Evolutionary conservation across 2,888 invertebrate genomes (phyloP), one percentile per base, ranked within the genome.

Genomic region (Dioctria linearis): DNA sequence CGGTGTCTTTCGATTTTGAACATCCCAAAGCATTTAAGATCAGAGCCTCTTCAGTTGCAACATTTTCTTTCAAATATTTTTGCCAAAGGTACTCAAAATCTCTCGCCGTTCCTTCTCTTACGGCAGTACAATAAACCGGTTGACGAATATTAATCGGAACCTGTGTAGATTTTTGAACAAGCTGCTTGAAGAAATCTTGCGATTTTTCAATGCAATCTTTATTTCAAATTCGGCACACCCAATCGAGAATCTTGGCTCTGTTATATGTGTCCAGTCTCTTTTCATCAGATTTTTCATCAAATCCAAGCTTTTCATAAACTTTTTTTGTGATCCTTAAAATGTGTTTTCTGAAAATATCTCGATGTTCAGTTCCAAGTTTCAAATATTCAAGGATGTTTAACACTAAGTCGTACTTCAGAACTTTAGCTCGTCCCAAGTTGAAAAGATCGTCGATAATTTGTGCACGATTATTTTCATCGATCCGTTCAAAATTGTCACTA

Each of bases 401-500:
- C 0, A 94, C 92, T n/a, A 90, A 87, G 0, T 88, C 86, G 85
- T 95, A 95, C 0, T 87, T 85, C 82, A 94, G 88, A 39, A 91
- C 84, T 2, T 92, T 92, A n/a, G 92, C 91, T 69, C 93, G 91
- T n/a, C 95, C 95, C 80, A 94, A 90, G 87, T 93, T 93, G 84
- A 95, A 90, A 2, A 94, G 90, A 87, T 98, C 98, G 85, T 97
- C 95, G 9, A 97, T 91, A 40, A 94, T 90, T 89, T 96, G 95
- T 3, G 95, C 95, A 84, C 94, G 91, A 87, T 95, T 95, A 9
- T 93, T 87, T 63, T 91, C 91, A 83, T 93, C 91, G 75, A 95
- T 93, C 0, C 43, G n/a, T n/a, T 25, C 13, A 43, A 61, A 75
- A 39, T 46, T 42, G 0, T 69, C 49, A 4, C 59, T 71, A 25